phyloP scores from a whole-genome alignment of 2,888 invertebrate species.

The Cataglyphis livida region DNA sequence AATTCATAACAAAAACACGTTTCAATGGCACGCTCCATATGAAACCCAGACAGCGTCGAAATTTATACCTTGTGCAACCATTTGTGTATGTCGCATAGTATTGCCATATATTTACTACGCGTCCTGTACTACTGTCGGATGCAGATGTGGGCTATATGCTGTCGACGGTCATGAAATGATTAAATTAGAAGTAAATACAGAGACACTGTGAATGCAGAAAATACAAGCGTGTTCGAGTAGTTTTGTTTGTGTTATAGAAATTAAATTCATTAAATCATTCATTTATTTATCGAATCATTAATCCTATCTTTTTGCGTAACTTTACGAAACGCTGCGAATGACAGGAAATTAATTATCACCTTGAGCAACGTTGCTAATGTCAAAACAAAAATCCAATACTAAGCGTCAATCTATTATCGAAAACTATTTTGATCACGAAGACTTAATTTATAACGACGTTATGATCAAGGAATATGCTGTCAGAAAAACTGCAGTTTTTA shows the following conservation, averaged over 20 bases:
- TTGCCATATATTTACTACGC: conserved; percentile 48
- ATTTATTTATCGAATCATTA: not conserved
- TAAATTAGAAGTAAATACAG: conserved; percentile 51
- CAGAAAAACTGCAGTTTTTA: not conserved
- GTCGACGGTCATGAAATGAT: conserved; percentile 49
- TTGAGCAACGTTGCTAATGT: not conserved
- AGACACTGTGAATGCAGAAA: not conserved
- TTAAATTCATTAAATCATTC: not conserved
- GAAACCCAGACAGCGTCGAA: conserved; percentile 36
- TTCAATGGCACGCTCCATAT: conserved; percentile 61
- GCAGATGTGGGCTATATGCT: conserved; percentile 36
- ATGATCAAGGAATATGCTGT: not conserved
- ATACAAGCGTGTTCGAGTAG: not conserved
- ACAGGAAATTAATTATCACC: conserved; percentile 30
- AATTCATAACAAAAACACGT: conserved; percentile 59
- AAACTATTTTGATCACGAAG: not conserved
- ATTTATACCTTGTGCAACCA: conserved; percentile 49
- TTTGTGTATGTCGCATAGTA: conserved; percentile 41
- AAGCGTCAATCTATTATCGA: not conserved
- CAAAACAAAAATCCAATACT: not conserved
- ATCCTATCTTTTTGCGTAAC: conserved; percentile 3
- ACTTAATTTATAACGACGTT: not conserved
- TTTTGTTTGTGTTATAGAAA: not conserved
- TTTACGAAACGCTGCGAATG: not conserved
- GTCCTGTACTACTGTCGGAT: conserved; percentile 41